phyloP scores from a whole-genome alignment of 2,113 vertebrate genomes.

The Psittacara wagleri region DNA sequence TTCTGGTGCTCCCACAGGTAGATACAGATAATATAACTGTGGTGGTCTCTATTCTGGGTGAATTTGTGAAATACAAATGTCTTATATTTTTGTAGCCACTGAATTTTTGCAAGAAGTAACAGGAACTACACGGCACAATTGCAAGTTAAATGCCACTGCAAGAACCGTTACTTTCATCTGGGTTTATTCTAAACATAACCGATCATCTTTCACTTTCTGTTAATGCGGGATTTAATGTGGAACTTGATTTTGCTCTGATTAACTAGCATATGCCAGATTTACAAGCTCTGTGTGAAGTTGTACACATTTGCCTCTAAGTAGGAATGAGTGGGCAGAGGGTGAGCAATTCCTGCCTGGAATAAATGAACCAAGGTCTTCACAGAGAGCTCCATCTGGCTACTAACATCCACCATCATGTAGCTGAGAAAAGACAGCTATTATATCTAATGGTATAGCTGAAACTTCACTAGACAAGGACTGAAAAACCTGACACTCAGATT shows the following conservation, averaged over 20 bases:
- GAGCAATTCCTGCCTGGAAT: background rate
- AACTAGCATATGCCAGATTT: background rate
- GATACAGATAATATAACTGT: background rate
- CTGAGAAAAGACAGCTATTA: background rate
- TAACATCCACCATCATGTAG: background rate
- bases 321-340: conserved; percentile 23
- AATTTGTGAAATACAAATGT: background rate
- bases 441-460: background rate
- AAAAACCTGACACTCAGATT: fast-evolving
- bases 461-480: background rate
- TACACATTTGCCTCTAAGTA: background rate
- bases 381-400: conserved; percentile 37
- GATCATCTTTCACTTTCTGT: background rate
- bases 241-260: background rate
- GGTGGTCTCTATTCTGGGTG: background rate
- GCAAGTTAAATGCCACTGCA: background rate
- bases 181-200: background rate
- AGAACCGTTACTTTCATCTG: background rate
- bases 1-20: background rate
- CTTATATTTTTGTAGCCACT: background rate
- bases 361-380: conserved; percentile 28
- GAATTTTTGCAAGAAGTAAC: background rate
- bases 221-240: background rate
- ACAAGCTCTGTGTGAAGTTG: background rate
- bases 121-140: background rate